Evolutionary conservation across 2,797 vertebrate species (phyloP).

Genomic region (Eremophila alpestris): DNA sequence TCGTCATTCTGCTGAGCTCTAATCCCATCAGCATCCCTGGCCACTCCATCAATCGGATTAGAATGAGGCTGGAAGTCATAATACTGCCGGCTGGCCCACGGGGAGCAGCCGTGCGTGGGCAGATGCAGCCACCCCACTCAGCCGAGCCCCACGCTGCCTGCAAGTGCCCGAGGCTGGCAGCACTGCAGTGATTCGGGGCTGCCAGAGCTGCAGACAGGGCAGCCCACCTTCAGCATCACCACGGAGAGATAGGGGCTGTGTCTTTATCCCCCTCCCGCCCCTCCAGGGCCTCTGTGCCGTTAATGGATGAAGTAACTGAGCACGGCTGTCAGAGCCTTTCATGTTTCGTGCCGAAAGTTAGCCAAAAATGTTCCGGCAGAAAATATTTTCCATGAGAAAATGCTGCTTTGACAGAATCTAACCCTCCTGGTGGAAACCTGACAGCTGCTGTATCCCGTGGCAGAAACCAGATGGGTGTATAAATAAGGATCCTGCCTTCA

Average conservation of each 20-base stretch:
- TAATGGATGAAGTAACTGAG: background rate
- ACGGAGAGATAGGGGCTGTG: accelerated
- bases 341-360: background rate
- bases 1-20: conserved; percentile 43
- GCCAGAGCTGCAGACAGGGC: background rate
- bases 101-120: background rate
- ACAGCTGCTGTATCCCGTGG: background rate
- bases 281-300: background rate
- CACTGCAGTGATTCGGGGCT: background rate
- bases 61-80: background rate
- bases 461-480: background rate
- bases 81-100: accelerated
- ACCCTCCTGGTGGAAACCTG: background rate
- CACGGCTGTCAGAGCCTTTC: background rate
- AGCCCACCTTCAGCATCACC: background rate
- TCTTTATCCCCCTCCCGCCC: background rate
- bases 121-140: background rate
- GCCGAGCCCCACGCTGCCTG: background rate
- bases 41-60: conserved; percentile 47
- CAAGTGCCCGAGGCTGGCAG: background rate
- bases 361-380: background rate
- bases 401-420: background rate
- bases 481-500: background rate
- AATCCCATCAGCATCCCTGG: conserved; percentile 45
- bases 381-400: conserved; percentile 37